A percentile compares a stretch with the other conserved stretches of the same genome.
These are phyloP conservation scores for Zosterops pallidus DNA, from an alignment of 2,113 vertebrate species.

Conservation along the genomic window DNA sequence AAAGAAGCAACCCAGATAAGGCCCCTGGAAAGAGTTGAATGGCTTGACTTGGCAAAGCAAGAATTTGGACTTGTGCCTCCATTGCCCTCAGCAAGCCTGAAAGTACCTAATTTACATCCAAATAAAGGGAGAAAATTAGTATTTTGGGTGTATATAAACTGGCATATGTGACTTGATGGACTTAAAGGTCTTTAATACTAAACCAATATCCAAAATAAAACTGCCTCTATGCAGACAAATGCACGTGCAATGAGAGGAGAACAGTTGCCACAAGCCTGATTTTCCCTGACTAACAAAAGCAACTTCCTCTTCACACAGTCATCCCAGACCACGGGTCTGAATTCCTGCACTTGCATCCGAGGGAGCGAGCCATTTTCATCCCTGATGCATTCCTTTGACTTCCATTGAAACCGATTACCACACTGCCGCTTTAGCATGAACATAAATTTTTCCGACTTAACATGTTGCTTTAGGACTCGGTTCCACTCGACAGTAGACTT, in stretches of 20 bases:
- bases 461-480: slow-evolving; percentile 69
- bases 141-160: neutral
- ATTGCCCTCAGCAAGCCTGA: neutral
- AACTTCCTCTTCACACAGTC: neutral
- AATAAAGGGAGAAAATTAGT: neutral
- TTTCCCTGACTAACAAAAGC: neutral
- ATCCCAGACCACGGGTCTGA: neutral
- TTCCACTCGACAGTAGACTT: slow-evolving; percentile 62
- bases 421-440: slow-evolving; percentile 51
- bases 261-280: neutral
- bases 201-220: neutral
- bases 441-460: slow-evolving; percentile 65
- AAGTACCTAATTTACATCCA: neutral
- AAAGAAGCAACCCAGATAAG: neutral
- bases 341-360: slow-evolving; percentile 24
- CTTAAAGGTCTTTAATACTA: neutral
- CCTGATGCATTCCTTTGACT: slow-evolving; percentile 31
- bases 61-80: neutral
- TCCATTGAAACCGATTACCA: slow-evolving; percentile 61
- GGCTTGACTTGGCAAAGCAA: neutral
- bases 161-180: rapidly evolving
- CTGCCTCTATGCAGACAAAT: neutral
- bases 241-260: rapidly evolving
- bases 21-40: neutral
- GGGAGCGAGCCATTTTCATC: neutral